Evolutionary conservation across 2,113 vertebrate genomes (phyloP).

Genomic region (Barbus barbus): DNA sequence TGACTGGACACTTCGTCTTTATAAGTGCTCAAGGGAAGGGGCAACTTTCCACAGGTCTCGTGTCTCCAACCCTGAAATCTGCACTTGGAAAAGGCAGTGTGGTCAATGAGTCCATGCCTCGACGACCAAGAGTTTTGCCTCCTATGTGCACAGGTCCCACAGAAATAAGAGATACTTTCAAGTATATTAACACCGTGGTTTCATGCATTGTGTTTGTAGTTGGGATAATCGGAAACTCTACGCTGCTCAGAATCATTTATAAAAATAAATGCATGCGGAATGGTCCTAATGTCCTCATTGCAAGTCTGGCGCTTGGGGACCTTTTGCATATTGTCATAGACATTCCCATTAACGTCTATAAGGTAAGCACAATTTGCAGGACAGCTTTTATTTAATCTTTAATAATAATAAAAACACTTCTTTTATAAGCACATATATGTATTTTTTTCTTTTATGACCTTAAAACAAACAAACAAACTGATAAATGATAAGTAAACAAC

Average conservation of each 20-base stretch:
- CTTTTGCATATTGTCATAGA: conserved; percentile 91
- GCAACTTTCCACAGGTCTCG: neutral
- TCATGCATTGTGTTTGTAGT: conserved; percentile 90
- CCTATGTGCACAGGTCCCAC: conserved; percentile 81
- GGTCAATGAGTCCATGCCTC: conserved; percentile 64
- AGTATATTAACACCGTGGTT: conserved; percentile 92
- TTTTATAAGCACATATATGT: too few species aligned
- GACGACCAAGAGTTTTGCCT: conserved; percentile 61
- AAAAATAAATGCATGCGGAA: conserved; percentile 97
- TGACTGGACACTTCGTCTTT: conserved; percentile 51
- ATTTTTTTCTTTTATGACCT: too few species aligned
- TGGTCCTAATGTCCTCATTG: conserved; percentile 94
- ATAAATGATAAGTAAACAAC: neutral
- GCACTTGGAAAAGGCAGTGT: conserved; percentile 51
- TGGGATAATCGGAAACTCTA: conserved; percentile 94
- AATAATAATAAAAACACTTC: too few species aligned
- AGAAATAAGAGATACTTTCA: conserved; percentile 88
- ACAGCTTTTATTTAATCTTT: neutral
- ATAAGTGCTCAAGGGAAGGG: conserved; percentile 61
- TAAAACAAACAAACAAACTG: neutral
- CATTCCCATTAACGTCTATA: conserved; percentile 92
- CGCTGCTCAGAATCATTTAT: conserved; percentile 92
- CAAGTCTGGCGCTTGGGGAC: conserved; percentile 92
- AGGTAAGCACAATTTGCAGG: conserved; percentile 75
- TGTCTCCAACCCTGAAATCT: conserved; percentile 55